Percentiles rank a stretch among this genome's conserved stretches.
Evolutionary conservation across 2,888 invertebrate genomes (phyloP).

Genomic region (Pinctada fucata): DNA sequence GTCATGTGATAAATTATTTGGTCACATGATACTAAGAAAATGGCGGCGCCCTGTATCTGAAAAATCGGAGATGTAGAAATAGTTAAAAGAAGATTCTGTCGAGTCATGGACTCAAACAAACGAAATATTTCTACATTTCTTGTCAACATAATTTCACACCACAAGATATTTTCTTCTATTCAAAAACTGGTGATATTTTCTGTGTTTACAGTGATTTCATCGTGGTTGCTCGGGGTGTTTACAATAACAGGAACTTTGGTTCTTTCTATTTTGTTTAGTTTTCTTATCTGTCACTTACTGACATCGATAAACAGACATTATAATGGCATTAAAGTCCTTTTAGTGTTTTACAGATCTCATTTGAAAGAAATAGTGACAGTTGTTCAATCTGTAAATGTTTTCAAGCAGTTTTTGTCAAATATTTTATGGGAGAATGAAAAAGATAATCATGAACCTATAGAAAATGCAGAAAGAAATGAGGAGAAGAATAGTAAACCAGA

Average conservation of each 20-base stretch:
- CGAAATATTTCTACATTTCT: background rate
- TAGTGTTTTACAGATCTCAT: slow-evolving; percentile 17
- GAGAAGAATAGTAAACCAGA: no score
- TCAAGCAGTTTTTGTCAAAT: no score
- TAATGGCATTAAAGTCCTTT: slow-evolving; percentile 10
- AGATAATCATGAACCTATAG: no score
- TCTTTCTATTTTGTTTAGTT: slow-evolving; percentile 4
- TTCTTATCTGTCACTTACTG: slow-evolving; percentile 25
- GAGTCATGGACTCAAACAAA: slow-evolving; percentile 6
- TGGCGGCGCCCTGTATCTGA: slow-evolving; percentile 5
- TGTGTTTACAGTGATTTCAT: slow-evolving; percentile 42
- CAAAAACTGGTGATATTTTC: slow-evolving; percentile 49
- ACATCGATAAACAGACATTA: slow-evolving; percentile 23
- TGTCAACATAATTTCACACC: slow-evolving; percentile 44
- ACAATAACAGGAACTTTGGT: slow-evolving; percentile 12
- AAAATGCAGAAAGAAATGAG: no score
- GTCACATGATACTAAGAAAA: slow-evolving; percentile 12
- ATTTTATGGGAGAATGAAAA: no score
- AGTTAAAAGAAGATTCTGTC: no score
- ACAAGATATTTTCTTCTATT: slow-evolving; percentile 52
- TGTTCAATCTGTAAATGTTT: background rate
- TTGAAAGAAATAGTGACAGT: background rate
- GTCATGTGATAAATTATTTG: background rate
- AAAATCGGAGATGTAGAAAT: background rate
- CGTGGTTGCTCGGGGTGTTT: slow-evolving; percentile 13